Evolutionary conservation across 2,888 invertebrate species (phyloP).

Genomic region (Pterobdella sp.): DNA sequence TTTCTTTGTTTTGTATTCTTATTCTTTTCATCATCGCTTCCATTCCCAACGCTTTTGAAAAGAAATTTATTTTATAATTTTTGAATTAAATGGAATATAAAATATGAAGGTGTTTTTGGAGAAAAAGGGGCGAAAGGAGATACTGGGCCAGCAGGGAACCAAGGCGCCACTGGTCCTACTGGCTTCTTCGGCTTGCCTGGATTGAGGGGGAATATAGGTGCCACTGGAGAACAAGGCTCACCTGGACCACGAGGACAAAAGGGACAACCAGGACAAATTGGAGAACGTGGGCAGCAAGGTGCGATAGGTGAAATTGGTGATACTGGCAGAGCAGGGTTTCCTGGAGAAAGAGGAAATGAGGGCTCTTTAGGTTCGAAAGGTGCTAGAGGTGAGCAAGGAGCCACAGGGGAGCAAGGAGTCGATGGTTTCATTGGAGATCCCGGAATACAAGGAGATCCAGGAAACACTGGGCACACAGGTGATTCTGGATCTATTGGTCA

Average conservation of each 20-base stretch:
- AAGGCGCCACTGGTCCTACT: constrained; percentile 38
- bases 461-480: constrained; percentile 2
- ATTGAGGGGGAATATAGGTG: constrained; percentile 21
- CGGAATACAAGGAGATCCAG: not conserved
- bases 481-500: constrained; percentile 13
- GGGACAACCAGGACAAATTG: constrained; percentile 43
- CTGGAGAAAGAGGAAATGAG: constrained; percentile 14
- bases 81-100: too few relatives aligned
- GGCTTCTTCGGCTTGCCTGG: constrained; percentile 29
- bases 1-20: too few relatives aligned
- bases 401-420: not conserved
- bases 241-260: constrained; percentile 38
- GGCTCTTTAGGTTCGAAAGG: constrained; percentile 15
- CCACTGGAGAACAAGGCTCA: constrained; percentile 35
- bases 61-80: too few relatives aligned
- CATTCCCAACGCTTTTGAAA: too few relatives aligned
- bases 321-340: constrained; percentile 8
- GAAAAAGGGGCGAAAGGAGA: constrained; percentile 19
- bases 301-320: not conserved
- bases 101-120: not conserved
- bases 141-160: constrained; percentile 34
- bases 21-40: too few relatives aligned
- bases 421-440: not conserved
- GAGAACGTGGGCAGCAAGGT: constrained; percentile 33
- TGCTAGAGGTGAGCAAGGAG: not conserved